These are phyloP conservation scores for Sphaerophoria taeniata DNA, from an alignment of 2,888 invertebrate species.

Conservation along the genomic window DNA sequence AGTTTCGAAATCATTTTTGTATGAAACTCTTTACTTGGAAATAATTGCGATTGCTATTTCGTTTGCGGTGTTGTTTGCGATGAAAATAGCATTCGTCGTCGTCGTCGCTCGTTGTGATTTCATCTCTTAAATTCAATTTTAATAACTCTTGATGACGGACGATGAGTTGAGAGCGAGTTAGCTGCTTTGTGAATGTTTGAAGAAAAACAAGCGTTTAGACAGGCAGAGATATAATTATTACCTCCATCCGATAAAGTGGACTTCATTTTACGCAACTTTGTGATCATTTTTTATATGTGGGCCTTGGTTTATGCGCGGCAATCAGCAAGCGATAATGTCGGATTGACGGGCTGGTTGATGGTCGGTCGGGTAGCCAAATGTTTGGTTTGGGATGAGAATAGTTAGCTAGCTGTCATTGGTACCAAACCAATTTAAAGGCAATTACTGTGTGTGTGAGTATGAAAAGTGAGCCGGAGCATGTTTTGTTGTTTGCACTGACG, in stretches of 20 bases:
- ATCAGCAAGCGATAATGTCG: slow-evolving; percentile 50
- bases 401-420: neutral
- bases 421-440: slow-evolving; percentile 63
- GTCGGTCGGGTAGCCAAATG: slow-evolving; percentile 36
- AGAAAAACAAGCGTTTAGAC: slow-evolving; percentile 9
- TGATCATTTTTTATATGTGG: slow-evolving; percentile 44
- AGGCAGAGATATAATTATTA: slow-evolving; percentile 49
- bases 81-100: slow-evolving; percentile 29
- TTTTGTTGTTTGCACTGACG: too few species aligned
- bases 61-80: slow-evolving; percentile 41
- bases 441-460: slow-evolving; percentile 40
- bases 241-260: slow-evolving; percentile 53
- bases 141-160: slow-evolving; percentile 51
- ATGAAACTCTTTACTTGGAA: slow-evolving; percentile 30
- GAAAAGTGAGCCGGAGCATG: too few species aligned
- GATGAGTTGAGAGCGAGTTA: neutral
- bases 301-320: neutral
- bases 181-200: neutral
- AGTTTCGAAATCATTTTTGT: slow-evolving; percentile 49
- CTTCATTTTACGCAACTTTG: slow-evolving; percentile 70
- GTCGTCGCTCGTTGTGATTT: slow-evolving; percentile 37
- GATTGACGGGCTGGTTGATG: slow-evolving; percentile 20
- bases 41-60: slow-evolving; percentile 1
- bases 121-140: slow-evolving; percentile 71
- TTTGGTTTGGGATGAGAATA: slow-evolving; percentile 9